Evolutionary conservation across 2,113 vertebrate species (phyloP).

Genomic region (Saccopteryx bilineata): DNA sequence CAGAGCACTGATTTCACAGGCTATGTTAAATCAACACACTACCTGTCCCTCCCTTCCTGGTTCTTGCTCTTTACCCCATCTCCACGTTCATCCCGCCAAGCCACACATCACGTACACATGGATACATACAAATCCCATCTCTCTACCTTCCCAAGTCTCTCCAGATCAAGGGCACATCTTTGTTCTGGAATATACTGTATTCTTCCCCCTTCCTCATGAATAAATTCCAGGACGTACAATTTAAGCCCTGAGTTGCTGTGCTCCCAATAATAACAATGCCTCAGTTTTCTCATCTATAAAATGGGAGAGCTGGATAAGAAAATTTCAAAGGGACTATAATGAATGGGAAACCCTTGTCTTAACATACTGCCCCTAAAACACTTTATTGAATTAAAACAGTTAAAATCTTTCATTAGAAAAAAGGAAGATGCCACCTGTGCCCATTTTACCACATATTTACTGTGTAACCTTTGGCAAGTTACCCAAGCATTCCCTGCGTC

Average conservation of each 20-base stretch:
- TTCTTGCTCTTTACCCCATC: too few relatives aligned
- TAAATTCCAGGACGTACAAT: not conserved
- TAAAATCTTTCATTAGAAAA: not conserved
- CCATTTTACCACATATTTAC: not conserved
- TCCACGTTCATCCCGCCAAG: too few relatives aligned
- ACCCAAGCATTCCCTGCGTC: not conserved
- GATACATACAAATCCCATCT: not conserved
- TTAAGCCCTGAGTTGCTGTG: not conserved
- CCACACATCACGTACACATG: rapidly evolving
- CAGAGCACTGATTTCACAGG: not conserved
- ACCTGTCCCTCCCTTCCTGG: not conserved
- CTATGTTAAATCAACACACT: too few relatives aligned
- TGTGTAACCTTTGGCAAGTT: rapidly evolving
- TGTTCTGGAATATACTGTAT: not conserved
- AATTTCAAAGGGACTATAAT: not conserved
- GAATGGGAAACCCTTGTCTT: not conserved
- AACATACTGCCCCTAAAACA: not conserved
- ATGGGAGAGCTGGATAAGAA: not conserved
- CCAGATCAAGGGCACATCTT: not conserved
- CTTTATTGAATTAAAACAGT: not conserved
- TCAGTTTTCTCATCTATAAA: not conserved
- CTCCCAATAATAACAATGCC: not conserved
- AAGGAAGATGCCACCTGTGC: not conserved
- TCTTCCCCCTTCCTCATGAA: not conserved
- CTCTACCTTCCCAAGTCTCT: not conserved